Evolutionary conservation across 2,797 vertebrate genomes (phyloP), one percentile per base, ranked within the genome.

Genomic region (Phoeniculus purpureus): DNA sequence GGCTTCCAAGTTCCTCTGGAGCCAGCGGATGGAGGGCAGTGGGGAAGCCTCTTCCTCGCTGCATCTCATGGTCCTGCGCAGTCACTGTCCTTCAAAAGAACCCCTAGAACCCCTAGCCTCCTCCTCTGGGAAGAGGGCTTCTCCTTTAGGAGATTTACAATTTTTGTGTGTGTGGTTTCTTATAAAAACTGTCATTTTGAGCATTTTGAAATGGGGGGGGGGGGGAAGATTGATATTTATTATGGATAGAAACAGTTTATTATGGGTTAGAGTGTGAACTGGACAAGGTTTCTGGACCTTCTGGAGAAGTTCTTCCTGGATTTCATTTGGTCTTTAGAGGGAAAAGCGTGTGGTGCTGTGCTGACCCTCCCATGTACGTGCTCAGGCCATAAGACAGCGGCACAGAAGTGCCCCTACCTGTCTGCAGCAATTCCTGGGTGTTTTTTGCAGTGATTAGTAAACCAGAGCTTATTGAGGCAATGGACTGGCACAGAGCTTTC

Each of bases 71-170:
- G 21, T 48, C 80, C 51, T 67, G 25, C 50, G 67, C 1, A 0
- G 70, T 65, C 45, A 3, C 22, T 82, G 66, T 52, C 64, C 70
- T 83, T 91, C 65, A 43, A 18, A 76, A 47, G 43, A 67, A 66
- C 9, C 16, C 10, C 0, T 6, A 47, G 43, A 67, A 66, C 9
- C 16, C 10, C 0, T 6, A 0, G 37, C 59, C 20, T 54, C 9
- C 17, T 71, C 8, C 11, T 60, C 26, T 8, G 4, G 18, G 32
- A 10, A 68, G 52, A 71, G 45, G 2, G 1, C 12, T 12, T 65
- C 48, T 72, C 15, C 55, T 66, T 54, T 62, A 93, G 37, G 62
- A 58, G 68, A 51, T 37, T 37, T 12, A 37, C 37, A 37, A 27
- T 17, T 55, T 62, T 20, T 20, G 43, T 43, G 15, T 31, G 12